These are phyloP conservation scores for Geopemphigus sp. DNA, from an alignment of 1,140 invertebrate species.

Conservation along the genomic window DNA sequence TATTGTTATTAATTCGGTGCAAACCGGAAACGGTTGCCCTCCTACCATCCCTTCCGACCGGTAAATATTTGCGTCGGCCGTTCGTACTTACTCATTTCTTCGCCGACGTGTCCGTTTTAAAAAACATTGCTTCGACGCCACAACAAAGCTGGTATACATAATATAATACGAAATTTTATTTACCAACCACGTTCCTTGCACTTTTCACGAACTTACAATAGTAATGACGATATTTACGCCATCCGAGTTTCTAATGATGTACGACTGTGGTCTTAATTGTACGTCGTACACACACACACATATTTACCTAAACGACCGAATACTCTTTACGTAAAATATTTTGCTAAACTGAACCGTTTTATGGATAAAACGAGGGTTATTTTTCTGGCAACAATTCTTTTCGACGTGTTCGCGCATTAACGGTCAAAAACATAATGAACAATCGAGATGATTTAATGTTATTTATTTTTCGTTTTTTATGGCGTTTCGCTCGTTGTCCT, in stretches of 20 bases:
- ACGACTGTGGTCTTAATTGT: too few species aligned
- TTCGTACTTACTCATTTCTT: background rate
- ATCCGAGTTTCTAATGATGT: slow-evolving; percentile 1
- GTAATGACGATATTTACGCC: too few species aligned
- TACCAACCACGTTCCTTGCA: too few species aligned
- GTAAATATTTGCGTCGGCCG: slow-evolving; percentile 1
- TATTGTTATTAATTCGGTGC: slow-evolving; percentile 15
- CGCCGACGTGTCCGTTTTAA: too few species aligned
- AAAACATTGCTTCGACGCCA: background rate
- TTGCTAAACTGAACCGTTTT: slow-evolving; percentile 23
- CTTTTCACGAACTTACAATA: too few species aligned
- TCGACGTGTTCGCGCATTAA: slow-evolving; percentile 6
- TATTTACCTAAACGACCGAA: background rate
- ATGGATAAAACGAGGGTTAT: background rate
- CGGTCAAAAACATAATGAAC: slow-evolving; percentile 30
- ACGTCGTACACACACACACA: too few species aligned
- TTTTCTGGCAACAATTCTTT: background rate
- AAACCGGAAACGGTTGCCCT: background rate
- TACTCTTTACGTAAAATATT: slow-evolving; percentile 24
- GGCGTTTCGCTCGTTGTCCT: background rate
- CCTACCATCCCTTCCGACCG: background rate
- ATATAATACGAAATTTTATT: background rate
- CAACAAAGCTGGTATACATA: background rate
- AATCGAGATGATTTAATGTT: slow-evolving; percentile 37
- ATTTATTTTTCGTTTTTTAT: slow-evolving; percentile 6